A percentile compares a stretch with the other conserved stretches of the same genome.
Evolutionary conservation across 2,797 vertebrate species (phyloP).

Genomic region (Chelmon rostratus): DNA sequence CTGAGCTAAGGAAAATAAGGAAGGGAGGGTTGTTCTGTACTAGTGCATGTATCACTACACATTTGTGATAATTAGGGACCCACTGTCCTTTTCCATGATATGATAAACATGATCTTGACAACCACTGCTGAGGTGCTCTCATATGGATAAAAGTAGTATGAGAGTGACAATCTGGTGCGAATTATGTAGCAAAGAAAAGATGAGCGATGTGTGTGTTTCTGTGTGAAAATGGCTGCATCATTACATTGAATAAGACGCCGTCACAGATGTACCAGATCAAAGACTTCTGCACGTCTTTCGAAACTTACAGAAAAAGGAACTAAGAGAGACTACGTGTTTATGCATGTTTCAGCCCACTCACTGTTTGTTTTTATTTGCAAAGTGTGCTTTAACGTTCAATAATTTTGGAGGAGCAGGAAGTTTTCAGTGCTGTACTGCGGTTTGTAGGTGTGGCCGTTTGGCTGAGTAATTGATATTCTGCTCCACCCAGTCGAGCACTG

Average conservation of each 20-base stretch:
- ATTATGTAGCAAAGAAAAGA: background rate
- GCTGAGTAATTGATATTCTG: slow-evolving; percentile 9
- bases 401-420: background rate
- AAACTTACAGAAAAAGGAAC: too few relatives aligned
- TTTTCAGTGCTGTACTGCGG: background rate
- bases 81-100: background rate
- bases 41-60: background rate
- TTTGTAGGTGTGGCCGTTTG: slow-evolving; percentile 26
- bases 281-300: background rate
- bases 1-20: background rate
- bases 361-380: background rate
- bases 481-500: slow-evolving; percentile 19
- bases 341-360: slow-evolving; percentile 19
- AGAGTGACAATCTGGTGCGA: background rate
- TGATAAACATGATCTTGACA: background rate
- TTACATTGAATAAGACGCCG: too few relatives aligned
- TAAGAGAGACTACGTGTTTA: too few relatives aligned
- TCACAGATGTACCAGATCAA: background rate
- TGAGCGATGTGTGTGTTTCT: background rate
- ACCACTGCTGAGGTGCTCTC: background rate
- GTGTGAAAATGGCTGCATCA: too few relatives aligned
- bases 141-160: background rate
- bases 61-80: background rate
- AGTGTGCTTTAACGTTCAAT: background rate
- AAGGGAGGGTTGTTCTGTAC: slow-evolving; percentile 25